phyloP scores from a whole-genome alignment of 2,888 invertebrate genomes.

The Tachina grossa region DNA sequence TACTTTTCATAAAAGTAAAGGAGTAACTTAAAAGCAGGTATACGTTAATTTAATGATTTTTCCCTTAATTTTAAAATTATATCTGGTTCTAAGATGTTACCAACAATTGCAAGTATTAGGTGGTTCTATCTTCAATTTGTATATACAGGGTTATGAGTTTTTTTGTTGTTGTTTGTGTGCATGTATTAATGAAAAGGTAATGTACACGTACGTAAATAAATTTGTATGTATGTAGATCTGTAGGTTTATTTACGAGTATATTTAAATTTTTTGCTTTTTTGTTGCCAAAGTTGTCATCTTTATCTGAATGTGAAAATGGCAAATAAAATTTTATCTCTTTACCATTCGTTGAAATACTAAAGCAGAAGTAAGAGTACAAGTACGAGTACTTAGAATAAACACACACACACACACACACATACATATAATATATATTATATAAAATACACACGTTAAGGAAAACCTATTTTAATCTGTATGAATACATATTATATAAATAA shows the following conservation, averaged over 20 bases:
- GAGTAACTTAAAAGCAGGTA: too few species aligned
- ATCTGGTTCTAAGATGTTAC: not conserved
- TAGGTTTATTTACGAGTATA: constrained; percentile 1
- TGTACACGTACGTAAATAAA: not conserved
- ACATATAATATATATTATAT: not conserved
- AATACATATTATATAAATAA: constrained; percentile 1
- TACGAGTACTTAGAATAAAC: constrained; percentile 23
- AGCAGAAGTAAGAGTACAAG: constrained; percentile 13
- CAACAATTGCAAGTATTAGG: constrained; percentile 17
- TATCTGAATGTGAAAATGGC: constrained; percentile 54
- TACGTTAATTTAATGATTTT: too few species aligned
- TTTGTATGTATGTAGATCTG: not conserved
- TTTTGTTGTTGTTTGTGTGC: not conserved
- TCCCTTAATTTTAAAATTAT: not conserved
- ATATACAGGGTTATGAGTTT: constrained; percentile 45
- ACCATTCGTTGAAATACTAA: constrained; percentile 62
- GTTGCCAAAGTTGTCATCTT: constrained; percentile 64
- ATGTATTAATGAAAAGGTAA: constrained; percentile 11
- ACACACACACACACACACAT: not conserved
- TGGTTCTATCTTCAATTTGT: not conserved
- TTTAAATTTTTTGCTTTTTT: not conserved
- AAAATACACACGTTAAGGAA: constrained; percentile 4
- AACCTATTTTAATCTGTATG: constrained; percentile 8
- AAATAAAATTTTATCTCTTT: constrained; percentile 76
- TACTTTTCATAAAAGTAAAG: too few species aligned